Evolutionary conservation across 2,888 invertebrate species (phyloP).

Genomic region (Parasteatoda lunata): DNA sequence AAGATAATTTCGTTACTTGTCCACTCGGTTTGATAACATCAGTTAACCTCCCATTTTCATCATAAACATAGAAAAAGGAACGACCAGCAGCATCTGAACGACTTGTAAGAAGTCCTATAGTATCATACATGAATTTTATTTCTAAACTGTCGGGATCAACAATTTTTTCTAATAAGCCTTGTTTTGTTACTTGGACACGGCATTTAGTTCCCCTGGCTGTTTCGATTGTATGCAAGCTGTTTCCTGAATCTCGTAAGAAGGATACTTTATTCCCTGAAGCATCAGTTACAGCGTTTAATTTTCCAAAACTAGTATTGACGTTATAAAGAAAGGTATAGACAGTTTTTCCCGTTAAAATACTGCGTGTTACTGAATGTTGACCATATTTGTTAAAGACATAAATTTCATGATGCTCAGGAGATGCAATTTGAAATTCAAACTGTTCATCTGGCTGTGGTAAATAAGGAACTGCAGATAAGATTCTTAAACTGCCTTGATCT

Average conservation of each 20-base stretch:
- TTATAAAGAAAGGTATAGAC: conserved; percentile 96
- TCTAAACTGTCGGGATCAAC: conserved; percentile 95
- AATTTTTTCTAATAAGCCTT: conserved; percentile 91
- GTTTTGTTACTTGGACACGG: conserved; percentile 90
- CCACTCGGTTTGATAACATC: conserved; percentile 97
- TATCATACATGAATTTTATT: conserved; percentile 94
- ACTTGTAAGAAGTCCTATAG: conserved; percentile 83
- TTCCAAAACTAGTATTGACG: conserved; percentile 96
- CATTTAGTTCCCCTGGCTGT: conserved; percentile 81
- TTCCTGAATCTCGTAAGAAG: conserved; percentile 76
- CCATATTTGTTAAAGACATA: conserved; percentile 95
- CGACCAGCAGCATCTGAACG: conserved; percentile 81
- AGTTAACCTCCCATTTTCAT: conserved; percentile 92
- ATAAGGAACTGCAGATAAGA: conserved; percentile 71
- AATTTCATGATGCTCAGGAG: conserved; percentile 95
- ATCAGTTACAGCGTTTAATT: conserved; percentile 93
- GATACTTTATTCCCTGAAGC: conserved; percentile 82
- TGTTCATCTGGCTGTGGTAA: conserved; percentile 71
- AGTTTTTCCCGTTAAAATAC: conserved; percentile 94
- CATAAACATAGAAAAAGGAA: conserved; percentile 91
- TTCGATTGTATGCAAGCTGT: conserved; percentile 90
- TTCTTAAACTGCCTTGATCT: conserved; percentile 83
- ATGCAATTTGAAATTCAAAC: conserved; percentile 93
- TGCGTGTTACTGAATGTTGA: conserved; percentile 93
- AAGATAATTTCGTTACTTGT: conserved; percentile 88